phyloP scores from a whole-genome alignment of 2,797 vertebrate genomes.

The Gymnopithys bicolor region DNA sequence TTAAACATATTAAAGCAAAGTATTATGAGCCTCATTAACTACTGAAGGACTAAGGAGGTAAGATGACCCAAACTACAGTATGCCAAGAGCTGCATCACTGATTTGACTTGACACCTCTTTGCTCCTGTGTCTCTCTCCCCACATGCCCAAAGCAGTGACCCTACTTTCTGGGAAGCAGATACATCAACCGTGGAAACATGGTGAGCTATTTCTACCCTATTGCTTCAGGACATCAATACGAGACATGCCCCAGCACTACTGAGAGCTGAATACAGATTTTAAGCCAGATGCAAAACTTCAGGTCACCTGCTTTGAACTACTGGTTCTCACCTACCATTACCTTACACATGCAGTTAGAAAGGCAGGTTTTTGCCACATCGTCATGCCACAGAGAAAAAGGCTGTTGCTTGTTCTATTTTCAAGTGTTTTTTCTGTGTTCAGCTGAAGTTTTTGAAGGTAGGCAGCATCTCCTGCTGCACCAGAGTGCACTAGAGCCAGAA shows the following conservation, averaged over 20 bases:
- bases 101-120: neutral
- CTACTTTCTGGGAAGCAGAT: slow-evolving; percentile 13
- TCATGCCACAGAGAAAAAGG: neutral
- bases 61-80: slow-evolving; percentile 24
- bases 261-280: neutral
- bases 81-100: neutral
- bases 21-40: slow-evolving; percentile 27
- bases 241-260: neutral
- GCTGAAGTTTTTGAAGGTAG: slow-evolving; percentile 33
- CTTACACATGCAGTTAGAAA: neutral
- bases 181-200: slow-evolving; percentile 30
- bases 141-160: neutral
- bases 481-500: slow-evolving; percentile 42
- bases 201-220: slow-evolving; percentile 28
- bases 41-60: slow-evolving; percentile 29
- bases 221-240: slow-evolving; percentile 33
- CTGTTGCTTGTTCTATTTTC: neutral
- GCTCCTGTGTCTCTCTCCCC: neutral
- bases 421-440: slow-evolving; percentile 67
- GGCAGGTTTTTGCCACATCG: neutral
- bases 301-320: neutral
- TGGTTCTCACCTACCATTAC: slow-evolving; percentile 7
- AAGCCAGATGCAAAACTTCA: slow-evolving; percentile 2
- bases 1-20: slow-evolving; percentile 26
- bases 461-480: slow-evolving; percentile 13